Base-by-base conservation (phyloP, 1,140 invertebrate species). In the Zaprionus lachaisei region DNA sequence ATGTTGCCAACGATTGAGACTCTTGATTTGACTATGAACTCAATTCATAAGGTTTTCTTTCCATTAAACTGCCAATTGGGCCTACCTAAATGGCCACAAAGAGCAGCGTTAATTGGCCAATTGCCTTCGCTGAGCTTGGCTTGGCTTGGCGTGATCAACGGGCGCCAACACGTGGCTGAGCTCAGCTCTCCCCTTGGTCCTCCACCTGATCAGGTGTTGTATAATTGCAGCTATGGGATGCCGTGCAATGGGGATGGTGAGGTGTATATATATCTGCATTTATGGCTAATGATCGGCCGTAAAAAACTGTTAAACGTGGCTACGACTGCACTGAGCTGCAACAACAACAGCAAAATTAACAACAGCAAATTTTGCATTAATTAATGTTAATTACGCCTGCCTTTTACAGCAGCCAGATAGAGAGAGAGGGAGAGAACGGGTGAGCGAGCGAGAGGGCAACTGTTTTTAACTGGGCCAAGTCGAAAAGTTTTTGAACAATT, bases 361-460 rank as follows among this genome's bases (percentile, higher is more conserved):
- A 47, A 26, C 38, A 17, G 54, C 37, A 56, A 81, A 81, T 75
- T 85, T 78, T 70, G 72, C 66, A 84, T 85, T 85, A 85, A 84
- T 85, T 85, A 77, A 67, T 81, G 80, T 85, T 85, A 84, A 79
- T 84, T 84, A 71, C 79, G 75, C 49, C 67, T 67, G 62, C 72
- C 58, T 56, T 34, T 75, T 70, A 57, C 66, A 70, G 31, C 58
- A 60, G 41, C 41, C 26, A 34, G 14, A 64, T n/a, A 22, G n/a
- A 15, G 12, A 31, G 28, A 4, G 9, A 63, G n/a, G 11, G 14
- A 26, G 51, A 26, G 54, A 22, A 3, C 26, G 51, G 14, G 15
- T 1, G 14, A 26, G 17, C 2, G 5, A 55, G 24, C 41, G 49
- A 34, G 49, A 20, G n/a, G 37, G 67, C 38, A 63, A 76, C 67